These are phyloP conservation scores for Chaetodon trifasciatus DNA, from an alignment of 2,797 vertebrate genomes.

Conservation along the genomic window DNA sequence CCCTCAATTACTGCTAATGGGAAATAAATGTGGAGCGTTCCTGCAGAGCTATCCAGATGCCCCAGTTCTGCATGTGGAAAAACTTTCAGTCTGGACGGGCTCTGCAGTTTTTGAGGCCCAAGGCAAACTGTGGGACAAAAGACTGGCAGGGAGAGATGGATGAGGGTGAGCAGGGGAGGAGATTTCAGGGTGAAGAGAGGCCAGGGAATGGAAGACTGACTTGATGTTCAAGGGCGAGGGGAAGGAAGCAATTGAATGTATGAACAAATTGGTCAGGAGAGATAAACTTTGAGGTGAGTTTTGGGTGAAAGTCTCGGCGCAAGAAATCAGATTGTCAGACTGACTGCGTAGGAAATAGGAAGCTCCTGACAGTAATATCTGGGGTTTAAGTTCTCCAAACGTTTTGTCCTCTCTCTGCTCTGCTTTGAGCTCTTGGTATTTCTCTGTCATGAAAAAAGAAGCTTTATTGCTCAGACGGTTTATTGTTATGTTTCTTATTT, in stretches of 20 bases:
- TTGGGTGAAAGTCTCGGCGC: not conserved
- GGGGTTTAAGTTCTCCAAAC: not conserved
- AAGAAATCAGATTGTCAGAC: conserved; percentile 5
- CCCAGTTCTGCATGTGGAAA: conserved; percentile 75
- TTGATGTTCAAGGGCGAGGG: conserved; percentile 41
- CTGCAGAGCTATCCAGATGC: conserved; percentile 70
- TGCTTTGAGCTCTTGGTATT: not conserved
- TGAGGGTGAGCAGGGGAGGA: conserved; percentile 31
- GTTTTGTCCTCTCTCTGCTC: not conserved
- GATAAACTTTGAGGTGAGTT: conserved; percentile 25
- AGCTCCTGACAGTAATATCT: not conserved
- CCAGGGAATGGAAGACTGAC: conserved; percentile 25
- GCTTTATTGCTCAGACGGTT: not conserved
- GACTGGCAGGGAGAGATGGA: conserved; percentile 54
- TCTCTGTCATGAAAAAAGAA: not conserved
- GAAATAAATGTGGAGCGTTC: conserved; percentile 73
- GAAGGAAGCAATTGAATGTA: conserved; percentile 31
- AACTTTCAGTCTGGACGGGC: conserved; percentile 65
- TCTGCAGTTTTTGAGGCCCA: conserved; percentile 57
- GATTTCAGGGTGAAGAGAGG: conserved; percentile 25
- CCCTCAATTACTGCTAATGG: conserved; percentile 70
- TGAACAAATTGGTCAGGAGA: conserved; percentile 29
- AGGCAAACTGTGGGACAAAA: conserved; percentile 58
- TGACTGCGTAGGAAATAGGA: not conserved
- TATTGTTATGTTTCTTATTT: not conserved